A percentile compares a stretch with the other conserved stretches of the same genome.
Evolutionary conservation across 2,888 invertebrate species (phyloP).

Genomic region (Lasioglossum leucozonium): DNA sequence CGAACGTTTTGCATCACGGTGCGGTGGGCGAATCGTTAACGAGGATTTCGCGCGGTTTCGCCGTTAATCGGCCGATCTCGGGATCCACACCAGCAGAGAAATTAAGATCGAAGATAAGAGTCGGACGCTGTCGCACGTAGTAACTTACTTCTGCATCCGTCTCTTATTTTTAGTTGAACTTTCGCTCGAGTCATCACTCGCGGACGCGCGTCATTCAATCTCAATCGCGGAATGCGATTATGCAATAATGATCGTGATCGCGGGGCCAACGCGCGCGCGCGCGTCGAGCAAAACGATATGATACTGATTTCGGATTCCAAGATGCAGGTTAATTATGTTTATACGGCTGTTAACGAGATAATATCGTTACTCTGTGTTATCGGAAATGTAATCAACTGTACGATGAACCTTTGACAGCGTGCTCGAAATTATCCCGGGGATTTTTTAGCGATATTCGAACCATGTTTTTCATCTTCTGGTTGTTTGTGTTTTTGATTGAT

Average conservation of each 20-base stretch:
- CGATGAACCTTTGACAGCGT: not conserved
- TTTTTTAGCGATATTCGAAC: not conserved
- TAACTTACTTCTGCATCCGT: not conserved
- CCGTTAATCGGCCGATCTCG: constrained; percentile 14
- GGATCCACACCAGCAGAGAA: not conserved
- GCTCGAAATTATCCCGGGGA: not conserved
- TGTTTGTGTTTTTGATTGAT: too few relatives aligned
- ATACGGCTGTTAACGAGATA: not conserved
- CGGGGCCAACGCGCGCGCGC: not conserved
- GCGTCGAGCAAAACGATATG: not conserved
- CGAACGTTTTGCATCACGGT: not conserved
- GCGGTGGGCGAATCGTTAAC: not conserved
- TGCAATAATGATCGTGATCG: constrained; percentile 2
- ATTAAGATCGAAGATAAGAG: constrained; percentile 17
- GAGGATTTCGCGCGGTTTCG: not conserved
- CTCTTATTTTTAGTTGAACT: constrained; percentile 16
- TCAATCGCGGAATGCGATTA: not conserved
- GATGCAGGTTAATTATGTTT: not conserved
- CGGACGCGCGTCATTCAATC: not conserved
- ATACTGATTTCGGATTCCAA: not conserved
- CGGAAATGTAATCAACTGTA: not conserved
- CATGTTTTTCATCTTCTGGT: not conserved
- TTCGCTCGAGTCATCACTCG: not conserved
- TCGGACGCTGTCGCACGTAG: not conserved
- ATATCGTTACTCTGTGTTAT: not conserved